phyloP scores from a whole-genome alignment of 2,113 vertebrate species.

The Scomber colias region DNA sequence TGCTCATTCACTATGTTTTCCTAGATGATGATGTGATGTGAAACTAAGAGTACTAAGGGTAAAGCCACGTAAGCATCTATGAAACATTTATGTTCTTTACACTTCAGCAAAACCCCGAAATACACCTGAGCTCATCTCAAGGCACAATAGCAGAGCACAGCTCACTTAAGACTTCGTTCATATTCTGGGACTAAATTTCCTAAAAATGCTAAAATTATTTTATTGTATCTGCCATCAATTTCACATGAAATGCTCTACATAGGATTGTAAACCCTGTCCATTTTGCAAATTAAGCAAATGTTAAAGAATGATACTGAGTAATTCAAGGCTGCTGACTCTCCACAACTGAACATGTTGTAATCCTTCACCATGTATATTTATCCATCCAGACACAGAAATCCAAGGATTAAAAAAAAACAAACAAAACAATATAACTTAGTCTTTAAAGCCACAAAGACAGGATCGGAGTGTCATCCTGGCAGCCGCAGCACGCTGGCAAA shows the following conservation, averaged over 20 bases:
- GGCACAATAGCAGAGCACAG: neutral
- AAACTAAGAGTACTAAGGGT: neutral
- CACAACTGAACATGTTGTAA: neutral
- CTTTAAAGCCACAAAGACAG: conserved; percentile 2
- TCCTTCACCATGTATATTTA: neutral
- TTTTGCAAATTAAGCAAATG: neutral
- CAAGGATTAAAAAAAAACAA: neutral
- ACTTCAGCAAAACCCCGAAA: neutral
- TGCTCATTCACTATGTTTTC: neutral
- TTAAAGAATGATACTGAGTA: neutral
- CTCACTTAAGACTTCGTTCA: neutral
- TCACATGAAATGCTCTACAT: conserved; percentile 6
- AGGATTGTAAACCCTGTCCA: neutral
- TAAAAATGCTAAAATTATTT: conserved; percentile 7
- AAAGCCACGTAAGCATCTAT: neutral
- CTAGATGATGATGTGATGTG: neutral
- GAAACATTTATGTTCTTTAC: neutral
- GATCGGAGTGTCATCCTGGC: neutral
- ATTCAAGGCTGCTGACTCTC: neutral
- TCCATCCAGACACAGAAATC: conserved; percentile 12
- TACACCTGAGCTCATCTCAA: neutral
- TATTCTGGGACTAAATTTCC: neutral
- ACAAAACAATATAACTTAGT: neutral
- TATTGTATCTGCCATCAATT: neutral
- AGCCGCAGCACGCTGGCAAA: neutral